Conservation (phyloP, 2,797 vertebrate genomes). For the Allobates femoralis region DNA sequence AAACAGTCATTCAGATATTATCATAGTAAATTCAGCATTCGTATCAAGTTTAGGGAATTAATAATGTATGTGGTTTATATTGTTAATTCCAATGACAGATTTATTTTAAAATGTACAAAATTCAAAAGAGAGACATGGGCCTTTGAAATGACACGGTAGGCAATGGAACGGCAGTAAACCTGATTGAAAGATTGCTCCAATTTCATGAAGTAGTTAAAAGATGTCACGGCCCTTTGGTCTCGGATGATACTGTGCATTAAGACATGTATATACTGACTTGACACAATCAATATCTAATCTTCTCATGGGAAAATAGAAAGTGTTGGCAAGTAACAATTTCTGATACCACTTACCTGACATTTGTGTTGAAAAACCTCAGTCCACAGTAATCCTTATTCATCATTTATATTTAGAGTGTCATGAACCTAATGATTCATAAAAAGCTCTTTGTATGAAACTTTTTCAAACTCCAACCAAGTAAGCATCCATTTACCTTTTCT, state of each 20-base stretch:
- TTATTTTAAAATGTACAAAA: not conserved
- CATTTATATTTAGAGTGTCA: not conserved
- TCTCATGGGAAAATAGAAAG: slow-evolving; percentile 30
- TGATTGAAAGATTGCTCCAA: slow-evolving; percentile 6
- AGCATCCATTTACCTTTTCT: not conserved
- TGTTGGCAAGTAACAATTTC: slow-evolving; percentile 1
- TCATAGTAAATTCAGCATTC: too few species aligned
- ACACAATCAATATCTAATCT: slow-evolving; percentile 43
- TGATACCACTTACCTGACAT: not conserved
- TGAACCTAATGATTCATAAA: not conserved
- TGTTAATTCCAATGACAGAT: too few species aligned
- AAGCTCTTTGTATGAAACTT: slow-evolving; percentile 1
- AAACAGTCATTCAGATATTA: too few species aligned
- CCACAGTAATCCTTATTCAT: not conserved
- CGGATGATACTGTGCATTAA: slow-evolving; percentile 17
- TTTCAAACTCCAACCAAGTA: not conserved
- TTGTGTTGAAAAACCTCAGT: not conserved
- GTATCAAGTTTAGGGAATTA: too few species aligned
- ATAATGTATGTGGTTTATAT: too few species aligned
- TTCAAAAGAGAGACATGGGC: not conserved
- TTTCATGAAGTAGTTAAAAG: slow-evolving; percentile 16
- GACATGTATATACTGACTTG: slow-evolving; percentile 25
- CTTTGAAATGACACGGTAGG: not conserved
- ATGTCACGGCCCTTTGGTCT: slow-evolving; percentile 12
- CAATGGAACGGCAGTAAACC: not conserved